Conservation (phyloP, 2,888 invertebrate genomes). For the Gastrophysa polygoni region DNA sequence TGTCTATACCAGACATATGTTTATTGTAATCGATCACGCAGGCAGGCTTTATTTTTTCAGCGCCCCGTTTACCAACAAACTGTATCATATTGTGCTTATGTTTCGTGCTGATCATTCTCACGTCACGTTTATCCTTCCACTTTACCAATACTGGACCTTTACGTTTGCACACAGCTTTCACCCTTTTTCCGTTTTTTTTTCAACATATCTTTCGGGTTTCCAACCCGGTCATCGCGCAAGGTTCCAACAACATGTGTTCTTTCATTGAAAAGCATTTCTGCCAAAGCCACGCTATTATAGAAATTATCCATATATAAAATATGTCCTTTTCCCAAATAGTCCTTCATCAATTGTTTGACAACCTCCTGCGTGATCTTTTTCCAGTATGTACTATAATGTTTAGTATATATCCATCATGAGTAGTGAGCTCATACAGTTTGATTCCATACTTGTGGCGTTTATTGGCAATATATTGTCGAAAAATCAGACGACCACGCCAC, state of each 20-base stretch:
- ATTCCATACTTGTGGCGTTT: not conserved
- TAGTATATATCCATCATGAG: not conserved
- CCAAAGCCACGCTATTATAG: constrained; percentile 5
- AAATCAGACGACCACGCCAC: not conserved
- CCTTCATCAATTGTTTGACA: too few species aligned
- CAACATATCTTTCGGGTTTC: constrained; percentile 3
- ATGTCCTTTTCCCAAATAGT: not conserved
- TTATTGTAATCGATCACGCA: constrained; percentile 33
- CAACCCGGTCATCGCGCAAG: not conserved
- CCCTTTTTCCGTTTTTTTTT: not conserved
- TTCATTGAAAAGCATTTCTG: not conserved
- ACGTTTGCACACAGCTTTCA: constrained; percentile 1
- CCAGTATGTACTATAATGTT: not conserved
- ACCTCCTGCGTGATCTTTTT: too few species aligned
- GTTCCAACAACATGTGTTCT: constrained; percentile 3
- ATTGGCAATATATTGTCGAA: constrained; percentile 1
- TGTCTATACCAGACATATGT: constrained; percentile 6
- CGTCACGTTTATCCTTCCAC: too few species aligned
- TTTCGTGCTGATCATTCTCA: too few species aligned
- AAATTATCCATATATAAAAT: constrained; percentile 7
- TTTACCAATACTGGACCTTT: constrained; percentile 1
- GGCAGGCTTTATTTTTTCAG: not conserved
- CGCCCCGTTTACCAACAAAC: too few species aligned
- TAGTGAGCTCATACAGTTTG: not conserved
- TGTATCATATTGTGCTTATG: too few species aligned